Evolutionary conservation across 2,888 invertebrate genomes (phyloP), one percentile per base, ranked within the genome.

Genomic region (Ectobius pallidus): DNA sequence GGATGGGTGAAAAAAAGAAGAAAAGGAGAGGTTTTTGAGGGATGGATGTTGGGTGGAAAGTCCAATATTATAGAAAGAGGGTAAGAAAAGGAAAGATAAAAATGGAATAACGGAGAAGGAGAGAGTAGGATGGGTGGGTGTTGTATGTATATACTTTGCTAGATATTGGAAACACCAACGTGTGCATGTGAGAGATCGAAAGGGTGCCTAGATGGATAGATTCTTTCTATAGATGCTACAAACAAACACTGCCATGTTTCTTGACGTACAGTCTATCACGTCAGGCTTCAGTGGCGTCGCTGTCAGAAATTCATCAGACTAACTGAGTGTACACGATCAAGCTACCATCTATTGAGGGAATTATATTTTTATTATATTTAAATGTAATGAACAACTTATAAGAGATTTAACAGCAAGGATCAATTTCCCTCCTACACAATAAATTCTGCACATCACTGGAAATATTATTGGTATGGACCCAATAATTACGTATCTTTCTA

Each of bases 11-110:
- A 20, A 49, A 52, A 25, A 46, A 52, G 55, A 32, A 44, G 16
- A 49, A 52, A 25, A 46, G 67, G 55, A 32, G 34, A 42, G 52
- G 52, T 32, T 32, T 63, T 32, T 65, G 18, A 25, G 42, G 52
- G 72, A 52, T 34, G 18, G 72, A 62, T 22, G 71, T 58, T 27
- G 62, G 46, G 27, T 39, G 25, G 58, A 46, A 39, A 70, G 71
- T 34, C 74, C 74, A 74, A 74, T 74, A 74, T 74, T 71, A 70
- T 69, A 72, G 71, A 71, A 69, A 67, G 71, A 62, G 72, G 70
- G 63, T 39, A 32, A 39, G 71, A 49, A 49, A 32, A 58, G 58
- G 65, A 67, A 25, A 68, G 68, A 69, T 68, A 72, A 61, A 70
- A 70, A 73, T 63, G 70, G 70, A 70, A 70, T 52, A 55, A 58